Percentiles rank a stretch among this genome's conserved stretches.
phyloP scores from a whole-genome alignment of 2,797 vertebrate species.

The Sebastes steindachneri region DNA sequence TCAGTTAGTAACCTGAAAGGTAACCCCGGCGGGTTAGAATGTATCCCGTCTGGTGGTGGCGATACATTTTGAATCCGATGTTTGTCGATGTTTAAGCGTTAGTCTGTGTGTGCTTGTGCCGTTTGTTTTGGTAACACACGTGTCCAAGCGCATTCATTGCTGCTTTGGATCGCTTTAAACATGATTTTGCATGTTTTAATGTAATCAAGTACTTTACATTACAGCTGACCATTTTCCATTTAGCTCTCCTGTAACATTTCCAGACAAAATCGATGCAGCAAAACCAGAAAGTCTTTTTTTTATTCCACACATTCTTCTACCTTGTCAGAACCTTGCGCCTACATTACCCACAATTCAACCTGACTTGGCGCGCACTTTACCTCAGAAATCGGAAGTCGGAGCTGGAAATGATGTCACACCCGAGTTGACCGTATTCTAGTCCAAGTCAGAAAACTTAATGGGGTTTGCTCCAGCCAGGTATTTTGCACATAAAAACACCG shows the following conservation, averaged over 20 bases:
- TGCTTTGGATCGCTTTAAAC: not conserved
- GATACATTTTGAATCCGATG: slow-evolving; percentile 75
- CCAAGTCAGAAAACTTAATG: too few relatives aligned
- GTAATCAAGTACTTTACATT: not conserved
- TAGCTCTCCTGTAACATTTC: not conserved
- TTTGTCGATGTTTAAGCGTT: slow-evolving; percentile 7
- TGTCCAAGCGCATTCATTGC: not conserved
- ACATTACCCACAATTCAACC: not conserved
- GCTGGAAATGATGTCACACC: too few relatives aligned
- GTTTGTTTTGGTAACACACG: slow-evolving; percentile 1
- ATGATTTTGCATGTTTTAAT: slow-evolving; percentile 24
- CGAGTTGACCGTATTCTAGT: too few relatives aligned
- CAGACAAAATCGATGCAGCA: not conserved
- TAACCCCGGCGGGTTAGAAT: slow-evolving; percentile 80
- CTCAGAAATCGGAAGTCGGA: too few relatives aligned
- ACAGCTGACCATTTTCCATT: not conserved
- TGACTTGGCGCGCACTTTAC: too few relatives aligned
- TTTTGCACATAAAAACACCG: too few relatives aligned
- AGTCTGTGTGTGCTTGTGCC: slow-evolving; percentile 33
- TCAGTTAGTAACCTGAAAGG: slow-evolving; percentile 91
- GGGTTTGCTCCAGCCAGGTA: too few relatives aligned
- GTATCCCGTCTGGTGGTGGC: slow-evolving; percentile 39
- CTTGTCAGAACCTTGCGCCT: not conserved
- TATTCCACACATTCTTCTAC: not conserved
- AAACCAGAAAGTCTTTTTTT: not conserved